Evolutionary conservation across 2,113 vertebrate species (phyloP).

Genomic region (Equus quagga): DNA sequence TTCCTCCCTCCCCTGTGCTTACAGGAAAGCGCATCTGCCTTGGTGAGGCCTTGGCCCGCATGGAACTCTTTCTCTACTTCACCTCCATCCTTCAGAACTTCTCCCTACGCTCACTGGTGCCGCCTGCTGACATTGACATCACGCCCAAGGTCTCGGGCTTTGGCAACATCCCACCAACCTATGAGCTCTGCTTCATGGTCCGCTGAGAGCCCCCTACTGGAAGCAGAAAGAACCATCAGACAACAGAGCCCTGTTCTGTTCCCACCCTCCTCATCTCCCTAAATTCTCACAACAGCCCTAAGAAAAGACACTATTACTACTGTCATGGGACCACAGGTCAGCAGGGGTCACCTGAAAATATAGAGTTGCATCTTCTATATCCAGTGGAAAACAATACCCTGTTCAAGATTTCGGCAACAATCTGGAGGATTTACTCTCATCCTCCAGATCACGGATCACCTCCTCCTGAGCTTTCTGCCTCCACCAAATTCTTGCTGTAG

Average conservation of each 20-base stretch:
- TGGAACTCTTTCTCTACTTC: constrained; percentile 86
- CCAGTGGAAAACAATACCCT: neutral
- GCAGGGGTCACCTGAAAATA: neutral
- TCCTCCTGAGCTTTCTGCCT: neutral
- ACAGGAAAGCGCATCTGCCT: constrained; percentile 80
- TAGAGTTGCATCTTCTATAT: neutral
- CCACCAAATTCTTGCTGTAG: neutral
- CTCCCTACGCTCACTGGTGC: constrained; percentile 67
- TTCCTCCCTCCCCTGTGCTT: neutral
- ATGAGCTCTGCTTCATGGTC: constrained; percentile 74
- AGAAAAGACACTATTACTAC: neutral
- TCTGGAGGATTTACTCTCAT: neutral
- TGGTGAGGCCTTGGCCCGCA: constrained; percentile 83
- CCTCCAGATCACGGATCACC: neutral
- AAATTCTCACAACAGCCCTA: neutral
- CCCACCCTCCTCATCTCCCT: too few species aligned
- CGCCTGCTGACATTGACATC: constrained; percentile 74
- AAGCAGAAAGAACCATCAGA: fast-evolving
- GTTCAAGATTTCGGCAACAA: neutral
- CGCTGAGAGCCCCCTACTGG: constrained; percentile 56
- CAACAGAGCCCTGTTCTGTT: neutral
- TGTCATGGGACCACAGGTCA: neutral
- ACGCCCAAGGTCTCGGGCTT: constrained; percentile 73
- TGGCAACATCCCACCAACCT: constrained; percentile 79
- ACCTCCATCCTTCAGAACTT: constrained; percentile 84